These are phyloP conservation scores for Heteromormyrus szaboi DNA, from an alignment of 2,797 vertebrate species.

Conservation along the genomic window DNA sequence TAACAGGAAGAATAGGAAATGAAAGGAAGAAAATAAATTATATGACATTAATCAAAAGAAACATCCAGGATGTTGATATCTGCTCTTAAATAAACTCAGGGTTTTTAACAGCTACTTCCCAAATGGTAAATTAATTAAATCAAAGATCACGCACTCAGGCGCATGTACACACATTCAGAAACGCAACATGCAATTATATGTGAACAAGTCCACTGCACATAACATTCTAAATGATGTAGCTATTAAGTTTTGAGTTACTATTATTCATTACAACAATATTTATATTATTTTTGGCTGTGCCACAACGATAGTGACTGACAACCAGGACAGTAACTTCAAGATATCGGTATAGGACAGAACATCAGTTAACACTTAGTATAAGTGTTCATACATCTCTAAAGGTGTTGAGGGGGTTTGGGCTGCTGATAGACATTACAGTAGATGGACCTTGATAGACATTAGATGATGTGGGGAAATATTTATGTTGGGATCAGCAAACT, in stretches of 20 bases:
- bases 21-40: not conserved
- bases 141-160: not conserved
- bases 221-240: not conserved
- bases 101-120: not conserved
- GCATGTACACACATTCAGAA: not conserved
- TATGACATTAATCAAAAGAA: not conserved
- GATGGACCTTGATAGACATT: not conserved
- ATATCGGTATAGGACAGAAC: not conserved
- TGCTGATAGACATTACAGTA: not conserved
- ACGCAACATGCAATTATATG: not conserved
- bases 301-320: not conserved
- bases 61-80: not conserved
- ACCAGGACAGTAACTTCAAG: not conserved
- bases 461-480: slow-evolving; percentile 3
- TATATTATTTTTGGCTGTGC: not conserved
- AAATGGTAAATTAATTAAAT: not conserved
- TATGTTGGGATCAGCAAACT: not conserved
- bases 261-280: not conserved
- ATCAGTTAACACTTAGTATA: not conserved
- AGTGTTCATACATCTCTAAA: not conserved
- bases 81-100: not conserved
- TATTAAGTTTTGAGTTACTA: not conserved
- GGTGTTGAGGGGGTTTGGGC: not conserved
- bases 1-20: not conserved
- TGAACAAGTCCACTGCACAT: not conserved